phyloP scores from a whole-genome alignment of 1,140 invertebrate genomes.

The Magallana ariakensis region DNA sequence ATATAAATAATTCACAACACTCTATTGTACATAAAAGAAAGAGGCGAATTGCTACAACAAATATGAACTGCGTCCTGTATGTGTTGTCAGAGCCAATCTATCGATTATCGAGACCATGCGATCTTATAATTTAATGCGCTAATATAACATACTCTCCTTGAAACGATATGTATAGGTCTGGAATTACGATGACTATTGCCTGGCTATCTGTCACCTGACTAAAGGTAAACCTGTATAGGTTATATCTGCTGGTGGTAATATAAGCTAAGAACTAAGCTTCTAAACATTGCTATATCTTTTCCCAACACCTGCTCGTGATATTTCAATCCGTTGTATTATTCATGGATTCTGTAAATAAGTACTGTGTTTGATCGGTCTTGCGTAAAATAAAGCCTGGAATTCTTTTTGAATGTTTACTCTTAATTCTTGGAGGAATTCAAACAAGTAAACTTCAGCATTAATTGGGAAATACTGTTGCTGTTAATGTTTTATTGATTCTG shows the following conservation, averaged over 20 bases:
- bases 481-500: not conserved
- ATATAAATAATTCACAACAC: slow-evolving; percentile 24
- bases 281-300: not conserved
- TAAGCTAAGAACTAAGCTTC: too few relatives aligned
- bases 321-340: not conserved
- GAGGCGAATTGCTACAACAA: slow-evolving; percentile 22
- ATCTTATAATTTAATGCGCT: not conserved
- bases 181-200: not conserved
- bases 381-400: not conserved
- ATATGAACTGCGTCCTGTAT: slow-evolving; percentile 10
- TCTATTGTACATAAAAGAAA: not conserved
- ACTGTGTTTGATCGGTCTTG: not conserved
- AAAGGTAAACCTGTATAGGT: not conserved
- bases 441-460: not conserved
- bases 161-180: not conserved
- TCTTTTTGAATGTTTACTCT: not conserved
- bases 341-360: not conserved
- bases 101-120: not conserved
- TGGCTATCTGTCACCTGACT: not conserved
- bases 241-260: too few relatives aligned
- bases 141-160: not conserved
- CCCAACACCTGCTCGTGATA: not conserved
- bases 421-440: not conserved
- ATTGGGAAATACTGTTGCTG: not conserved
- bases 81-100: not conserved